A percentile compares a stretch with the other conserved stretches of the same genome.
Evolutionary conservation across 1,140 invertebrate species (phyloP).

Genomic region (Marisa cornuarietis): DNA sequence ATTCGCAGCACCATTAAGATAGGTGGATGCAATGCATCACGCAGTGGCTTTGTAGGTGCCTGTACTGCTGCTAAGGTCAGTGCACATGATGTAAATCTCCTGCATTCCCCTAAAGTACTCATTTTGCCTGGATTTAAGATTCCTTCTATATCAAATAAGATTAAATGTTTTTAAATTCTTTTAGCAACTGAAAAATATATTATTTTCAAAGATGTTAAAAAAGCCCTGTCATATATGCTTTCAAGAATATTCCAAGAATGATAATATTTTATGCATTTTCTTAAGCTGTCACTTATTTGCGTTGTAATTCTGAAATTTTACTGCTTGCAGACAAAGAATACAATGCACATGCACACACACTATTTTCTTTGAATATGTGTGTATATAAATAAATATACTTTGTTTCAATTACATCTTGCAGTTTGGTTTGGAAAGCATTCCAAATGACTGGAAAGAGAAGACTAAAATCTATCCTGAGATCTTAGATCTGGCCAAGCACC

Average conservation of each 20-base stretch:
- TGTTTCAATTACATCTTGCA: conserved; percentile 28
- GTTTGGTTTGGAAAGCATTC: conserved; percentile 49
- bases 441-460: conserved; percentile 47
- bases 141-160: too few species aligned
- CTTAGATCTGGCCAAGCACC: conserved; percentile 35
- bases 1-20: conserved; percentile 50
- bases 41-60: conserved; percentile 55
- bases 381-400: not conserved
- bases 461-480: conserved; percentile 46
- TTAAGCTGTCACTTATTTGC: too few species aligned
- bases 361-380: not conserved
- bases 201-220: too few species aligned
- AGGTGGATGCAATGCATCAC: conserved; percentile 57
- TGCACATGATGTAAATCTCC: not conserved
- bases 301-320: too few species aligned
- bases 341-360: not conserved
- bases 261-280: too few species aligned
- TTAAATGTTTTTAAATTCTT: too few species aligned
- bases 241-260: too few species aligned
- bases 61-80: conserved; percentile 57
- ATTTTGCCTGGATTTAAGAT: too few species aligned
- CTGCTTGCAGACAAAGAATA: not conserved
- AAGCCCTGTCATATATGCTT: too few species aligned
- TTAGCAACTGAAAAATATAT: too few species aligned
- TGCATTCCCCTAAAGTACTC: too few species aligned